Base-by-base conservation (phyloP, 2,888 invertebrate species). In the Dicranocentrus wangi region DNA sequence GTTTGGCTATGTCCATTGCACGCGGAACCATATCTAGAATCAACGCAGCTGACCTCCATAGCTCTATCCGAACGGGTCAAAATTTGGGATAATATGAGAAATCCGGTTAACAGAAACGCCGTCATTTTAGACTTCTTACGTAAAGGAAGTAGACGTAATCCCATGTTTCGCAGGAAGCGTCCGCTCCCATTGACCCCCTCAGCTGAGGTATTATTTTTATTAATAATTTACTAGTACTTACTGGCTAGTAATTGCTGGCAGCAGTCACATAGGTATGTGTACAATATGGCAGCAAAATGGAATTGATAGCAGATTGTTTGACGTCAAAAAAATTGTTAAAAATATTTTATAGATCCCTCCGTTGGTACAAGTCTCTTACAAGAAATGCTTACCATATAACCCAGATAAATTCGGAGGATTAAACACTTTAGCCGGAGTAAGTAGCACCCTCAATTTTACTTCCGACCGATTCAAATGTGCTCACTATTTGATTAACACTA, bases 1-100 rank as follows among this genome's bases (percentile, higher is more conserved):
- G 91, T 94, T 28, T 99, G 98, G 98, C 98, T 98, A 97, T 99
- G 99, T 88, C 98, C 98, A 0, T 95, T 96, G 89, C 99, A 99
- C 89, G 94, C 95, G 0, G 96, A 99, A 89, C 95, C 97, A 87
- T 93, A 93, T 85, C 91, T 97, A 87, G 94, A 97, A 88, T 92
- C 93, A 87, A 93, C 94, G 88, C 89, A 96, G 84, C 91, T 97
- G 75, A 93, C 93, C 82, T 94, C 95, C 0, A 91, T 93, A 69
- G 94, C 95, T 28, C 92, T 95, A n/a, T 93, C 95, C 0, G 95
- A 97, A 88, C 92, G 98, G 10, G 92, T 97, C 27, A 93, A 94
- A 70, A 89, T 98, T 39, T 98, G 97, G 97, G 94, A 96, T 88
- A 91, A 92, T 87, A 96, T 94, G 89, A 91, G 93, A 1, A 93